Evolutionary conservation across 2,888 invertebrate species (phyloP).

Genomic region (Lottia gigantea): DNA sequence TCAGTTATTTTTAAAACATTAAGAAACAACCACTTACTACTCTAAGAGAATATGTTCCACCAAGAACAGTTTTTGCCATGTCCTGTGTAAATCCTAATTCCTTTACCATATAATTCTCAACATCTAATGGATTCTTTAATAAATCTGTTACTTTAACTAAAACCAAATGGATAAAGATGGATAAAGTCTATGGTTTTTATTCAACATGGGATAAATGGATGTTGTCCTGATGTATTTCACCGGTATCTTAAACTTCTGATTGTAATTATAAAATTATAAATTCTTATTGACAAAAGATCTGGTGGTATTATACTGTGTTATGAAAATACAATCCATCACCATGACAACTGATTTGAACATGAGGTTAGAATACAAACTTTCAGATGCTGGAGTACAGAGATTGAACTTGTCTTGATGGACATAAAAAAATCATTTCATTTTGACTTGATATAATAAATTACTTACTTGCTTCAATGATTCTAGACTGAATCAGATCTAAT

Average conservation of each 20-base stretch:
- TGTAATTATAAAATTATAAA: too few relatives aligned
- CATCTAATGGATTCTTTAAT: constrained; percentile 38
- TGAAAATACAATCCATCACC: too few relatives aligned
- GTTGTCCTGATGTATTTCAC: too few relatives aligned
- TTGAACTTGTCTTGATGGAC: too few relatives aligned
- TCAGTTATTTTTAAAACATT: not conserved
- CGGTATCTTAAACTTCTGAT: too few relatives aligned
- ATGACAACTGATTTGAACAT: too few relatives aligned
- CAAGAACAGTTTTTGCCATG: constrained; percentile 42
- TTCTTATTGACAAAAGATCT: too few relatives aligned
- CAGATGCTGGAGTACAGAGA: too few relatives aligned
- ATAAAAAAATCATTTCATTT: not conserved
- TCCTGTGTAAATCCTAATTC: constrained; percentile 37
- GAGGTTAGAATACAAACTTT: too few relatives aligned
- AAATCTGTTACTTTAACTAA: constrained; percentile 50
- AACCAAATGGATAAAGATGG: not conserved
- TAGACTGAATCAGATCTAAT: constrained; percentile 39
- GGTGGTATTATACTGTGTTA: too few relatives aligned
- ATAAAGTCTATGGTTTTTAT: too few relatives aligned
- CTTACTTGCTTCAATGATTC: constrained; percentile 21
- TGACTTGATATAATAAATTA: not conserved
- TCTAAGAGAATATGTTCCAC: constrained; percentile 46
- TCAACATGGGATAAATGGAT: too few relatives aligned
- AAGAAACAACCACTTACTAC: constrained; percentile 40
- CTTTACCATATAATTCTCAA: constrained; percentile 39